Evolutionary conservation across 2,113 vertebrate species (phyloP), one percentile per base, ranked within the genome.

Genomic region (Ammodytes dubius): DNA sequence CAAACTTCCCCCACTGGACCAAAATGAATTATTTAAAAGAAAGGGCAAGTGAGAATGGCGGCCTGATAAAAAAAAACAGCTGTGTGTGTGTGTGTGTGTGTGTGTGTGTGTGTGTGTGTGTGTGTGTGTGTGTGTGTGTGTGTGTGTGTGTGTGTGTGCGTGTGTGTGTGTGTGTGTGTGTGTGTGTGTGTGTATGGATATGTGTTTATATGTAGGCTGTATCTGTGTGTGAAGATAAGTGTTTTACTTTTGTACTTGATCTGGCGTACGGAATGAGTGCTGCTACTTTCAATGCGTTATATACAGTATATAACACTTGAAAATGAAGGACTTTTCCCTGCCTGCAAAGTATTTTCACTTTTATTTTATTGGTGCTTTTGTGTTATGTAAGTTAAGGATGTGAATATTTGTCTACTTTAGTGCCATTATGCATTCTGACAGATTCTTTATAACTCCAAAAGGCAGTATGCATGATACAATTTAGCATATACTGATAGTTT

Each of bases 21-120:
- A 54, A 27, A 68, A 77, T 91, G 43, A 88, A 91, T 93, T 87
- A 92, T 89, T 91, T 42, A 90, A 66, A 67, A 27, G 27, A 63
- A 82, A 68, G 79, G 68, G 54, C 67, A 71, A 90, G 67, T 35
- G 83, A 77, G 64, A 81, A 61, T 69, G 50, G 61, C 59, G 70
- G 70, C 50, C 53, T 5, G n/a, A 19, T 79, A 64, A 86, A 78
- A 75, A 78, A 75, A 27, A 27, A 27, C 78, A 87, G 88, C 89
- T 77, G 65, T 17, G 58, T 27, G 61, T 42, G 47, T 56, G 13
- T 64, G 27, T 56, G 68, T 0, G 13, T 39, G 42, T 4, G 53
- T 67, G 1, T 60, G 14, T 4, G 14, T 60, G 9, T 4, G 8
- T 45, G 27, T 54, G 27, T 27, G 11, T 17, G 46, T 83, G 35